Percentiles rank a stretch among this genome's conserved stretches.
These are phyloP conservation scores for Periphyllus acericola DNA, from an alignment of 2,888 invertebrate species.

Conservation along the genomic window DNA sequence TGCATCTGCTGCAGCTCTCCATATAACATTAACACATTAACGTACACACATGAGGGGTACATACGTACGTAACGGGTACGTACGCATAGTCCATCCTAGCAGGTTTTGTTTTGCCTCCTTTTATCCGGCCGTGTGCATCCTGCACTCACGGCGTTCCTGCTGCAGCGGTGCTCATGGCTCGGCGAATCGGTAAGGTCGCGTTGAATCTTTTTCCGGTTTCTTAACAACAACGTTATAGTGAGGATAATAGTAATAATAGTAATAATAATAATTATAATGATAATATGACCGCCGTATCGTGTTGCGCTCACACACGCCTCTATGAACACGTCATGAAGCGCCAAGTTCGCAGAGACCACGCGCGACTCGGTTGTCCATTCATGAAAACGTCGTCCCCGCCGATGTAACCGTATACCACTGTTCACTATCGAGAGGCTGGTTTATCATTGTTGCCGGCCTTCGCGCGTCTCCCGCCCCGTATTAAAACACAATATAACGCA, in stretches of 20 bases:
- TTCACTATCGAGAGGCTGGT: background rate
- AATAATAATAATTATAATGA: background rate
- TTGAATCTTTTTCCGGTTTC: constrained; percentile 23
- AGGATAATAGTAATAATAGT: background rate
- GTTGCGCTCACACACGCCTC: background rate
- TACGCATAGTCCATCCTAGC: too few species aligned
- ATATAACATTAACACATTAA: too few species aligned
- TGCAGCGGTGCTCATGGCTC: background rate
- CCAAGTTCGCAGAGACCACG: too few species aligned
- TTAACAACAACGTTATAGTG: background rate
- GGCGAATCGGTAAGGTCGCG: background rate
- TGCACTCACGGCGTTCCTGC: background rate
- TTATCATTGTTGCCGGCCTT: background rate
- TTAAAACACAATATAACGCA: too few species aligned
- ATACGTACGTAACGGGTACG: too few species aligned
- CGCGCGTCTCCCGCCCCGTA: too few species aligned
- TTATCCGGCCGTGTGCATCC: background rate
- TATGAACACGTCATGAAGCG: too few species aligned
- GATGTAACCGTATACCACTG: constrained; percentile 4
- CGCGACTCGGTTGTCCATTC: too few species aligned
- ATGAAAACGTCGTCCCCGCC: background rate
- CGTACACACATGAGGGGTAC: too few species aligned
- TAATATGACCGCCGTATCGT: background rate
- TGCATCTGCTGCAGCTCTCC: too few species aligned
- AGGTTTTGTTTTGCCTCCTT: background rate